These are phyloP conservation scores for Cisticola juncidis DNA, from an alignment of 2,113 vertebrate species.

Conservation along the genomic window DNA sequence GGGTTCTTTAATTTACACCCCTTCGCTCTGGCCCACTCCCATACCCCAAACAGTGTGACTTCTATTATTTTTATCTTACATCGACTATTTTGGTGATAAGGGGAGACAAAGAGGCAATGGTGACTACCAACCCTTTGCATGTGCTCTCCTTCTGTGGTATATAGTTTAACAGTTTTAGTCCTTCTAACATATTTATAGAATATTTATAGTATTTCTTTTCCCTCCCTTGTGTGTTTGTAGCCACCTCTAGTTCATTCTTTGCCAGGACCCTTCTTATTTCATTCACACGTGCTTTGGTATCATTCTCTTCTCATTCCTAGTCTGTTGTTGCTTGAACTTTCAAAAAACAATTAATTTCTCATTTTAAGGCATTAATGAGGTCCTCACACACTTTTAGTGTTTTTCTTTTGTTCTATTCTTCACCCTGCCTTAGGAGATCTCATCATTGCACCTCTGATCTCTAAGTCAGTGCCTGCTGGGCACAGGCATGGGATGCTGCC, in stretches of 20 bases:
- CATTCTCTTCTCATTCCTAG: not conserved
- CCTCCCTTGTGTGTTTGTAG: not conserved
- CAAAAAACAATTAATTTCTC: not conserved
- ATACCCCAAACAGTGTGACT: not conserved
- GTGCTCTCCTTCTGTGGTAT: not conserved
- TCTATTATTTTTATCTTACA: not conserved
- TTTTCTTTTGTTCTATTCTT: not conserved
- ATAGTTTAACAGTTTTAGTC: not conserved
- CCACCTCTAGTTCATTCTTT: not conserved
- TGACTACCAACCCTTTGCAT: not conserved
- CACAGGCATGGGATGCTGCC: not conserved
- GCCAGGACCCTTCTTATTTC: not conserved
- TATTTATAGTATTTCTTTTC: not conserved
- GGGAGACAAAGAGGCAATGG: not conserved
- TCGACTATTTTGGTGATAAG: not conserved
- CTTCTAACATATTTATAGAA: not conserved
- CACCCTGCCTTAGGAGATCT: not conserved
- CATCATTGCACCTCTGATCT: not conserved
- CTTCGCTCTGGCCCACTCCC: not conserved
- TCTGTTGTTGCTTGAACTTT: not conserved
- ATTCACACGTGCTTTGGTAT: not conserved
- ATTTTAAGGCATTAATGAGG: constrained; percentile 2
- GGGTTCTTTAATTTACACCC: not conserved
- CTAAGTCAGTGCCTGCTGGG: not conserved
- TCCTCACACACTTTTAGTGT: not conserved